Base-by-base conservation (phyloP, 2,797 vertebrate species). In the Natrix natrix region DNA sequence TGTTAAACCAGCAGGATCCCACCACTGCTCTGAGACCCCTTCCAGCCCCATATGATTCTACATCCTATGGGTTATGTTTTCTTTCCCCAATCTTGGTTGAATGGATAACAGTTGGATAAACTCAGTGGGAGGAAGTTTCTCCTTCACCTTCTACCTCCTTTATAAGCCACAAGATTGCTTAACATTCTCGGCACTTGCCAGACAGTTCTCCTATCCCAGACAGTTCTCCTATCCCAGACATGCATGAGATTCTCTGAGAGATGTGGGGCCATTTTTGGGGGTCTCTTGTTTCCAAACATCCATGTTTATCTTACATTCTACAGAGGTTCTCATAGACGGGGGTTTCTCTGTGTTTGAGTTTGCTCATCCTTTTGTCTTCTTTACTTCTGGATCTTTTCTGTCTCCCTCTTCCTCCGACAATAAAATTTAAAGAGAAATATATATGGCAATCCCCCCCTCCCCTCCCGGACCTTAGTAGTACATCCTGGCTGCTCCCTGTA, bases 391-490 rank as follows among this genome's bases (percentile, higher is more conserved):
- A 12, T 37, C 57, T 57, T 89, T 63, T 55, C 16, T 8, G 11
- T 74, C 56, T 56, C 20, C 24, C 16, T 16, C 90, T 90, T 83
- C 24, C 56, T 88, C 87, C 13, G 43, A 86, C 90, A 89, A 89
- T 66, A 24, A 91, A 91, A 89, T 91, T 83, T 91, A 93, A 91
- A 89, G 13, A 37, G 59, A 89, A 93, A 93, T 91, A 91, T 91
- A 87, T 91, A 91, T 86, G 57, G 11, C 90, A 91, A 89, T 93
- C 89, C 89, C 89, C 86, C 0, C 0, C 22, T 0, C 26, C 87
- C 87, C 59, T n/a, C n/a, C n/a, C n/a, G n/a, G n/a, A n/a, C n/a
- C 69, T 91, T 93, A 91, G 93, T 93, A 89, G 93, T 91, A 59
- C 69, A 93, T 91, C 87, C 90, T 93, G 93, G 52, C 93, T 93